Evolutionary conservation across 2,888 invertebrate species (phyloP).

Genomic region (Melipona bicolor): DNA sequence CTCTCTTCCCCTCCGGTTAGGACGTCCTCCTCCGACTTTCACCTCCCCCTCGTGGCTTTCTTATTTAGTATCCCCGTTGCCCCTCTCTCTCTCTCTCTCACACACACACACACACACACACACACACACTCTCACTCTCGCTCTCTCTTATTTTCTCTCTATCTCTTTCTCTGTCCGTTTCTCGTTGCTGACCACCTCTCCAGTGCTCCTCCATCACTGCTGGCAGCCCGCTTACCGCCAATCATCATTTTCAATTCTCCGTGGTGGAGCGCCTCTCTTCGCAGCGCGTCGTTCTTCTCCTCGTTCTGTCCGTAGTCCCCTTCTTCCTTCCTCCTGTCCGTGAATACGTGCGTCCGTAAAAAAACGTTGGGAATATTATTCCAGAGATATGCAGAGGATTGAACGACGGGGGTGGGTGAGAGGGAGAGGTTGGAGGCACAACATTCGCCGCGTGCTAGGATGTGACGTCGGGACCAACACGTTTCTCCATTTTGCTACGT

Average conservation of each 20-base stretch:
- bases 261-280: conserved; percentile 72
- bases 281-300: background rate
- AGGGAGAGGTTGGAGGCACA: conserved; percentile 40
- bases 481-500: conserved; percentile 48
- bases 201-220: conserved; percentile 63
- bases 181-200: conserved; percentile 56
- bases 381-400: conserved; percentile 57
- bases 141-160: conserved; percentile 8
- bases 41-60: conserved; percentile 70
- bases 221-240: conserved; percentile 77
- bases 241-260: conserved; percentile 82
- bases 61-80: conserved; percentile 70
- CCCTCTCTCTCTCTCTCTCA: conserved; percentile 36
- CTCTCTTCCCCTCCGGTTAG: conserved; percentile 66
- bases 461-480: conserved; percentile 59
- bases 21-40: conserved; percentile 62
- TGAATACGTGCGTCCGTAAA: conserved; percentile 61
- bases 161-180: conserved; percentile 31
- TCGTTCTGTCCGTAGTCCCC: background rate
- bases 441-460: conserved; percentile 59
- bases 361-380: conserved; percentile 73
- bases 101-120: background rate
- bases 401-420: conserved; percentile 32
- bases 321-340: conserved; percentile 38
- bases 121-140: background rate